These are phyloP conservation scores for Nephrotoma appendiculata DNA, from an alignment of 2,888 invertebrate species.

Conservation along the genomic window DNA sequence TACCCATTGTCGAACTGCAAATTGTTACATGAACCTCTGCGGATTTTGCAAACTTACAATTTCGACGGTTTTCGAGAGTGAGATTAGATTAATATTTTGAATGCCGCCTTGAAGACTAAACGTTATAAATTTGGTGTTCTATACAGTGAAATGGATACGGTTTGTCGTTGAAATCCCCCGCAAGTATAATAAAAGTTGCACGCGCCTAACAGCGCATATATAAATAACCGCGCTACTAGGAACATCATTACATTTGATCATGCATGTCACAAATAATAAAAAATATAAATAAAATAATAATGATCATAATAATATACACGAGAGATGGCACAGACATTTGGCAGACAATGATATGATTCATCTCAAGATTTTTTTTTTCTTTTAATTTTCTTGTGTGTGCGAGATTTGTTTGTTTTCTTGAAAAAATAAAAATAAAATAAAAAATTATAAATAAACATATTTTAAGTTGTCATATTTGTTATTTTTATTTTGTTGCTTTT, in stretches of 20 bases:
- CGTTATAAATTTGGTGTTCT: too few species aligned
- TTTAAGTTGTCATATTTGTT: not conserved
- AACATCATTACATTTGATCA: not conserved
- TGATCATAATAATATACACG: not conserved
- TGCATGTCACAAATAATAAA: not conserved
- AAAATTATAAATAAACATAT: not conserved
- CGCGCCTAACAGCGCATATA: not conserved
- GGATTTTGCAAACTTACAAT: too few species aligned
- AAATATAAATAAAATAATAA: not conserved
- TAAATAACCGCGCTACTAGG: not conserved
- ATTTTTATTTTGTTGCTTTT: not conserved
- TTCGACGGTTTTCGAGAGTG: too few species aligned
- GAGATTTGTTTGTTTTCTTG: not conserved
- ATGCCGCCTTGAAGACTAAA: too few species aligned
- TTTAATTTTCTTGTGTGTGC: not conserved
- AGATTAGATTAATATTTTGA: too few species aligned
- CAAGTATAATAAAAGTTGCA: not conserved
- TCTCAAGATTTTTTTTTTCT: not conserved
- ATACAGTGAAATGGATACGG: too few species aligned
- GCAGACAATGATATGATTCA: not conserved
- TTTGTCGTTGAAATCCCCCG: not conserved
- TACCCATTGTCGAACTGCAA: too few species aligned
- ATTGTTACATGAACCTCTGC: too few species aligned
- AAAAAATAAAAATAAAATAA: not conserved
- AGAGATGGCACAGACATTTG: not conserved